Conservation (phyloP, 2,888 invertebrate genomes). For the Mystacides longicornis region DNA sequence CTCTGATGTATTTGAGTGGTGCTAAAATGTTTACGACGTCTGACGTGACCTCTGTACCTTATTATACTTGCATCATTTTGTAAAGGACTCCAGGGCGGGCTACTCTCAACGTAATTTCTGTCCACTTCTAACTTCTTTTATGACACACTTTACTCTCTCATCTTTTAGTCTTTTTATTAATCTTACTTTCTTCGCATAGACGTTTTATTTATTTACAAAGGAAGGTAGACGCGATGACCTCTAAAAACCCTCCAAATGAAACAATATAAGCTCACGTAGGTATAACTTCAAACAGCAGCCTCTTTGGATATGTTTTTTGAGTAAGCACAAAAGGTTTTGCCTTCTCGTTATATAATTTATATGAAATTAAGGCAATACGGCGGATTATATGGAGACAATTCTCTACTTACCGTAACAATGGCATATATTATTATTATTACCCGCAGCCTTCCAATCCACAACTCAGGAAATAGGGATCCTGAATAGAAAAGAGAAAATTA, state of each 20-base stretch:
- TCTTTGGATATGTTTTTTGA: no score
- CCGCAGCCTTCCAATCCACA: no score
- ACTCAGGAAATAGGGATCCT: no score
- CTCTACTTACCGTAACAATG: no score
- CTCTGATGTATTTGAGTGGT: not conserved
- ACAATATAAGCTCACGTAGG: not conserved
- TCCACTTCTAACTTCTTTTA: slow-evolving; percentile 22
- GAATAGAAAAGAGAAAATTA: no score
- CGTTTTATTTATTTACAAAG: not conserved
- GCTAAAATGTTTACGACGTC: not conserved
- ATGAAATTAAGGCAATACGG: no score
- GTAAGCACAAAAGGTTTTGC: no score
- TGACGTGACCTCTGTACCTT: not conserved
- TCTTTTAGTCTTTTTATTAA: slow-evolving; percentile 2
- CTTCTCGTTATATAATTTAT: no score
- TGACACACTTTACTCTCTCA: not conserved
- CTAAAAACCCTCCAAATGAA: not conserved
- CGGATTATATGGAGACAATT: no score
- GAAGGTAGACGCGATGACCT: not conserved
- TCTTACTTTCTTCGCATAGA: not conserved
- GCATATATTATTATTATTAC: no score
- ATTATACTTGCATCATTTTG: not conserved
- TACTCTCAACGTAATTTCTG: slow-evolving; percentile 22
- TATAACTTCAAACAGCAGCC: no score
- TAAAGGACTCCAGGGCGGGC: slow-evolving; percentile 12